Conservation (phyloP, 2,797 vertebrate genomes). For the Acomys russatus region DNA sequence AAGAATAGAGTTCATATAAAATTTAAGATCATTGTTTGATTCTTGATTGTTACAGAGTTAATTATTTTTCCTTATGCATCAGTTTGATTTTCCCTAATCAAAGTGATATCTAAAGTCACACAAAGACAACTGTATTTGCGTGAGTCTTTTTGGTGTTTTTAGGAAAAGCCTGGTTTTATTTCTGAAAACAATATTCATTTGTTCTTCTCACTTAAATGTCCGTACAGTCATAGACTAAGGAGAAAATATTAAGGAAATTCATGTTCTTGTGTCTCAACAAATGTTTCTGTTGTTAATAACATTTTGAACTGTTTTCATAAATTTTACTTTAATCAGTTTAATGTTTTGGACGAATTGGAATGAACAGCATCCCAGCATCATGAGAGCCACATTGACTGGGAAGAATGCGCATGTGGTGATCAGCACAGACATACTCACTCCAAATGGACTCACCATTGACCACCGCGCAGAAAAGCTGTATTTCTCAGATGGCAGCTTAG, state of each 20-base stretch:
- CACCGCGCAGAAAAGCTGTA: conserved; percentile 98
- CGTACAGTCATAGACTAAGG: background rate
- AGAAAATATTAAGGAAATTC: background rate
- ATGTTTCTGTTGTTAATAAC: conserved; percentile 46
- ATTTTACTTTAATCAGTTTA: conserved; percentile 91
- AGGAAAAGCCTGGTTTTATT: background rate
- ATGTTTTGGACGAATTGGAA: conserved; percentile 99
- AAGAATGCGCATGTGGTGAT: conserved; percentile 96
- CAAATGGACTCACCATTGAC: conserved; percentile 98
- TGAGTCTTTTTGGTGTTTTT: background rate
- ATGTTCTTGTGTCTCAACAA: background rate
- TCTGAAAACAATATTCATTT: background rate
- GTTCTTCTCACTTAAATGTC: background rate
- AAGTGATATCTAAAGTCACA: background rate
- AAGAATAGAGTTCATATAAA: background rate
- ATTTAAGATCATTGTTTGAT: conserved; percentile 26
- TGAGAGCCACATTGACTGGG: conserved; percentile 96
- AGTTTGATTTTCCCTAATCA: background rate
- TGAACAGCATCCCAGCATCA: conserved; percentile 97
- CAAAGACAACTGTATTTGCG: background rate
- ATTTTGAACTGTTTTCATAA: conserved; percentile 65
- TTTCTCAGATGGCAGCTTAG: conserved; percentile 97
- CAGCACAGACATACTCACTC: conserved; percentile 96
- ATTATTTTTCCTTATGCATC: background rate
- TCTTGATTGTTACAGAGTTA: background rate